Evolutionary conservation across 2,797 vertebrate genomes (phyloP).

Genomic region (Enteromius afrohamiltoni): DNA sequence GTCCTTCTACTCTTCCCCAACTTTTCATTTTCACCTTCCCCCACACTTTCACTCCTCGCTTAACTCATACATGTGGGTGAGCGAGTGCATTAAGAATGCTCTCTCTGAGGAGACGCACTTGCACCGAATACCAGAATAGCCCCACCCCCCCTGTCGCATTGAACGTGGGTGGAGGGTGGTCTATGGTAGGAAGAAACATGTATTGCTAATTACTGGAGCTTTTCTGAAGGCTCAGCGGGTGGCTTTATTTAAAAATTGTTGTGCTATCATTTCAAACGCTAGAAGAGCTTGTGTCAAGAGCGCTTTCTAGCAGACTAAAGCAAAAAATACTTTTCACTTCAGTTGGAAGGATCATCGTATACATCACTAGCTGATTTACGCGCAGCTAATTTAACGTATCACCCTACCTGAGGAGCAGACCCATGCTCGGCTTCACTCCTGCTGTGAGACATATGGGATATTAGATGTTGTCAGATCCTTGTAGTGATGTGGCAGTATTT

Average conservation of each 20-base stretch:
- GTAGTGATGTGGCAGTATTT: constrained; percentile 36
- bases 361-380: neutral
- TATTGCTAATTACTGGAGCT: constrained; percentile 24
- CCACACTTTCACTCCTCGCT: constrained; percentile 43
- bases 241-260: neutral
- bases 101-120: constrained; percentile 30
- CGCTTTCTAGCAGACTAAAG: neutral
- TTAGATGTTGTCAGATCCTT: constrained; percentile 23
- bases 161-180: constrained; percentile 44
- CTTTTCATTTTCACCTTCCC: constrained; percentile 45
- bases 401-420: neutral
- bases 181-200: constrained; percentile 40
- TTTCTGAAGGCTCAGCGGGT: neutral
- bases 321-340: neutral
- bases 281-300: neutral
- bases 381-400: neutral
- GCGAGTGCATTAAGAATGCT: constrained; percentile 19
- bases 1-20: constrained; percentile 35
- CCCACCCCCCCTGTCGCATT: constrained; percentile 25
- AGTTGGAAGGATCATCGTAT: neutral
- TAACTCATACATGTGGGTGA: constrained; percentile 38
- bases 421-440: neutral
- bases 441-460: constrained; percentile 24
- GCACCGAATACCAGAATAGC: constrained; percentile 46
- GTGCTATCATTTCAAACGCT: neutral